phyloP scores from a whole-genome alignment of 1,140 invertebrate genomes.

The Pteromalus puparum region DNA sequence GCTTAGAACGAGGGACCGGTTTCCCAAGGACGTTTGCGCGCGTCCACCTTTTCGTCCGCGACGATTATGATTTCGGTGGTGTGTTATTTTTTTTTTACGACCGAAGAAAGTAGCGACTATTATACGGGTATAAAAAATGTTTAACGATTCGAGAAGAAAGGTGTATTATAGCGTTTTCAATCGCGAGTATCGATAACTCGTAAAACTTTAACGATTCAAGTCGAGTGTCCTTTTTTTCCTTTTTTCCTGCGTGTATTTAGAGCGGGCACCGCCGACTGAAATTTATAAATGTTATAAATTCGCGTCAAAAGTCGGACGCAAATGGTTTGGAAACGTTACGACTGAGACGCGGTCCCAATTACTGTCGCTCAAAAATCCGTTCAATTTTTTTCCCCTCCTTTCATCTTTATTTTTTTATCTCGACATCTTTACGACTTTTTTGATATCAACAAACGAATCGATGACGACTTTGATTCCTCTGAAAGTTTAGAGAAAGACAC shows the following conservation, averaged over 20 bases:
- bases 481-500: too few species aligned
- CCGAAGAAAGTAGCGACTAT: neutral
- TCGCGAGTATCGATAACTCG: neutral
- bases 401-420: too few species aligned
- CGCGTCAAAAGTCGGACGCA: neutral
- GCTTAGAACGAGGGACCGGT: neutral
- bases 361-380: conserved; percentile 11
- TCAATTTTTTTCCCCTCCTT: neutral
- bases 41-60: neutral
- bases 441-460: neutral
- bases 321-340: neutral
- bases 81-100: neutral
- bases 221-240: neutral
- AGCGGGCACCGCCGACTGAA: neutral
- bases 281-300: conserved; percentile 15
- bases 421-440: too few species aligned
- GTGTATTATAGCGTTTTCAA: neutral
- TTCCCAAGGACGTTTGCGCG: neutral
- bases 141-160: neutral
- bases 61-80: neutral
- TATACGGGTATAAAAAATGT: neutral
- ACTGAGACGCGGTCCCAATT: neutral
- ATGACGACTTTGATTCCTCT: too few species aligned
- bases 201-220: neutral
- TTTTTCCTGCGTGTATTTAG: neutral